Base-by-base conservation (phyloP, 2,888 invertebrate species). In the Heliconius sara region DNA sequence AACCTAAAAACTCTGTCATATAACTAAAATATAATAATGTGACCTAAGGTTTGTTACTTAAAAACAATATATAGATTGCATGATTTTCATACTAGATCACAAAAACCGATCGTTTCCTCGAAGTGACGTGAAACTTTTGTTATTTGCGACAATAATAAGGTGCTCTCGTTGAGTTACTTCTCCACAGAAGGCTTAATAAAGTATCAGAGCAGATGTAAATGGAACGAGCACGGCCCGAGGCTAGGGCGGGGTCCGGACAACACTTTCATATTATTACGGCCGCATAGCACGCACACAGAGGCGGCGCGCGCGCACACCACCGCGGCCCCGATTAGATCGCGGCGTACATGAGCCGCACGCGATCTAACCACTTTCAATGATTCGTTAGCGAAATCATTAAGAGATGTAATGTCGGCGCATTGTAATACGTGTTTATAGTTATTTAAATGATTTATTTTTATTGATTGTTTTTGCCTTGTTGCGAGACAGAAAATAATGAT, bases 361-460 rank as follows among this genome's bases (percentile, higher is more conserved):
- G 94, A 94, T 93, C 90, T 89, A 87, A 92, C 92, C 92, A 94
- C 95, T 94, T 94, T 95, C 95, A 94, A 95, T 95, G 94, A 94
- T 95, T 95, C 95, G 95, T 95, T 95, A 95, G 95, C 95, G 91
- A 94, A 95, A 94, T 95, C 95, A 95, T 95, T 95, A 95, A 93
- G 92, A 94, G 94, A 95, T 94, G 94, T 94, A 95, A 94, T 95
- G 92, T 91, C 91, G 92, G 91, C 90, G 92, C 91, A 94, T 94
- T 95, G 95, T 95, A 93, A 91, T 93, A 91, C 92, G 92, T 93
- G 95, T 95, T 95, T 95, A 95, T 94, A 93, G 93, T 94, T 94
- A 95, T 95, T 95, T 94, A 95, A 95, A 95, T 95, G 95, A 95
- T 95, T 94, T 95, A 95, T 95, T 95, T 95, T 95, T 95, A 95